Conservation (phyloP, 2,113 vertebrate genomes). For the Orthonyx spaldingii region DNA sequence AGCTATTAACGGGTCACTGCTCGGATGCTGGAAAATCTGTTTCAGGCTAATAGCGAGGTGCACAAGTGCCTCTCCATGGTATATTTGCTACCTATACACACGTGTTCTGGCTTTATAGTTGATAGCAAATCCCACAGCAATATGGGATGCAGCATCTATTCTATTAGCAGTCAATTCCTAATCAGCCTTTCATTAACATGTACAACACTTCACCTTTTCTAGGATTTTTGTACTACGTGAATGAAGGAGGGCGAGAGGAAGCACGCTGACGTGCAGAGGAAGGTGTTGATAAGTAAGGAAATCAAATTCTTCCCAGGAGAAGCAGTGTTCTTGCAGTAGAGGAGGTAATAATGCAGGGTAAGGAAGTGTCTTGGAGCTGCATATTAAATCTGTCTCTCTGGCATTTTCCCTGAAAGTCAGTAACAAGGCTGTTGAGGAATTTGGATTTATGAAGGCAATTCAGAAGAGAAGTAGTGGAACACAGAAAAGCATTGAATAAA, state of each 20-base stretch:
- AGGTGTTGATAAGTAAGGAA: slow-evolving; percentile 45
- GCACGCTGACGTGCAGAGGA: neutral
- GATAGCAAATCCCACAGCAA: slow-evolving; percentile 20
- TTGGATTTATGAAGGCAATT: neutral
- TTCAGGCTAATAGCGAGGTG: slow-evolving; percentile 42
- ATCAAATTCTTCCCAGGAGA: slow-evolving; percentile 25
- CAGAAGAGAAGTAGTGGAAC: neutral
- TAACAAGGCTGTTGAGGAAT: slow-evolving; percentile 30
- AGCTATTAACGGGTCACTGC: slow-evolving; percentile 54
- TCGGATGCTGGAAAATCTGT: slow-evolving; percentile 48
- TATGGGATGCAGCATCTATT: neutral
- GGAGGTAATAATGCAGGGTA: neutral
- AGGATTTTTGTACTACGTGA: neutral
- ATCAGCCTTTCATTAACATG: slow-evolving; percentile 45
- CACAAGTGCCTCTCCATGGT: slow-evolving; percentile 50
- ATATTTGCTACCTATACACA: slow-evolving; percentile 14
- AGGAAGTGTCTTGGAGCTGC: slow-evolving; percentile 16
- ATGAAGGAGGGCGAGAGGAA: slow-evolving; percentile 20
- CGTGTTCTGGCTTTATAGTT: slow-evolving; percentile 7
- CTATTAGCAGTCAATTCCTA: slow-evolving; percentile 31
- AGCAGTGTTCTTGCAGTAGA: neutral
- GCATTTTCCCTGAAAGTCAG: neutral
- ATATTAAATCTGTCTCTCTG: slow-evolving; percentile 2
- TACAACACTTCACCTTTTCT: slow-evolving; percentile 1
- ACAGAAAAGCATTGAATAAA: neutral